phyloP scores from a whole-genome alignment of 2,888 invertebrate species.

The Anoplius nigerrimus region DNA sequence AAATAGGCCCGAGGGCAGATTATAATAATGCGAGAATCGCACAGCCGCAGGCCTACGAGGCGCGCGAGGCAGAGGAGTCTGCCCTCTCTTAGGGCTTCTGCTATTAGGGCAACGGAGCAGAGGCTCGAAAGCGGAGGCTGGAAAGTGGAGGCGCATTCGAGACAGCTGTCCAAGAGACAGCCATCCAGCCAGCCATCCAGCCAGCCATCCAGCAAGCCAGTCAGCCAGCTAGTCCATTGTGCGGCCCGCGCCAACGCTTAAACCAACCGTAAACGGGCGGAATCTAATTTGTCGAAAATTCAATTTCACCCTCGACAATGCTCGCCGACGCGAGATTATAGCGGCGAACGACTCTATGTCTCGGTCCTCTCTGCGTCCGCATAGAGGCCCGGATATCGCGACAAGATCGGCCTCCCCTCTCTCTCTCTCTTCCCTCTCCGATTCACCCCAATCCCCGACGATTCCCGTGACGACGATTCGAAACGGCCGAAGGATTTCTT shows the following conservation, averaged over 20 bases:
- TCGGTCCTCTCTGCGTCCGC: too few relatives aligned
- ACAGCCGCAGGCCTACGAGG: slow-evolving; percentile 48
- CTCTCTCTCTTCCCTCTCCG: too few relatives aligned
- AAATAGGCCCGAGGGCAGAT: slow-evolving; percentile 66
- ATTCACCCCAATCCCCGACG: slow-evolving; percentile 7
- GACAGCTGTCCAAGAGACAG: slow-evolving; percentile 54
- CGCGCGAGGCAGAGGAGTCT: slow-evolving; percentile 22
- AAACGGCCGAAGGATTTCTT: slow-evolving; percentile 52
- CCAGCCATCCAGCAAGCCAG: too few relatives aligned
- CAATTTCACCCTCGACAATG: slow-evolving; percentile 65
- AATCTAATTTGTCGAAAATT: slow-evolving; percentile 73
- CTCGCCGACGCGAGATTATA: slow-evolving; percentile 45
- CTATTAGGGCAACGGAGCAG: slow-evolving; percentile 9
- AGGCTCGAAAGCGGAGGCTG: neutral
- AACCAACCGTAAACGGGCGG: slow-evolving; percentile 73
- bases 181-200: too few relatives aligned
- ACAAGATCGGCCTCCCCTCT: too few relatives aligned
- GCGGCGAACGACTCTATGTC: slow-evolving; percentile 9
- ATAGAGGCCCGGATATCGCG: neutral
- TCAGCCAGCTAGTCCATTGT: too few relatives aligned
- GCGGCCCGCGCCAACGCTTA: slow-evolving; percentile 46
- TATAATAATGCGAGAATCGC: slow-evolving; percentile 68
- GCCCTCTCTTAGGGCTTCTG: neutral
- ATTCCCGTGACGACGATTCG: slow-evolving; percentile 49
- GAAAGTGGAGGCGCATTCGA: slow-evolving; percentile 11